Evolutionary conservation across 1,140 invertebrate species (phyloP).

Genomic region (Eupristina koningsbergeri): DNA sequence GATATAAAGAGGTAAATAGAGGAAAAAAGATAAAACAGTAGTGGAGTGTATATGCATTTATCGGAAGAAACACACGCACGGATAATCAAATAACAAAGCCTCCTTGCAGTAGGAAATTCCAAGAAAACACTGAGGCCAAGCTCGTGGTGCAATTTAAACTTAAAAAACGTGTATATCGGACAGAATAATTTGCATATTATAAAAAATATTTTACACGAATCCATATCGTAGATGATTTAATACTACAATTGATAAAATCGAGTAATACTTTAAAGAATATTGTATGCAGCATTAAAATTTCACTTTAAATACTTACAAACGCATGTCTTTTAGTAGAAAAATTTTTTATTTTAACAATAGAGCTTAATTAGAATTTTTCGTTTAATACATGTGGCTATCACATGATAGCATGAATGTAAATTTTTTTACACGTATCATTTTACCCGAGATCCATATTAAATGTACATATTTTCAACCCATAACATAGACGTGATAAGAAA

Average conservation of each 20-base stretch:
- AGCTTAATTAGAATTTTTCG: not conserved
- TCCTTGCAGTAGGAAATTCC: constrained; percentile 20
- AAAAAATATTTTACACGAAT: not conserved
- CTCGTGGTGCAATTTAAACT: not conserved
- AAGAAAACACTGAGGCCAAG: constrained; percentile 8
- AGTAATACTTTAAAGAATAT: too few species aligned
- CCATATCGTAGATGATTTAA: not conserved
- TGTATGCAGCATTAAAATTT: too few species aligned
- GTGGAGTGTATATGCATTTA: not conserved
- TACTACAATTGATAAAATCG: not conserved
- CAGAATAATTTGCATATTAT: not conserved
- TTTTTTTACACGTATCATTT: not conserved
- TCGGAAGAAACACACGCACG: not conserved
- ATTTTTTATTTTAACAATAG: too few species aligned
- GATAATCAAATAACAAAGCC: constrained; percentile 36
- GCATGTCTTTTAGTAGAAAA: too few species aligned
- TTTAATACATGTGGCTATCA: not conserved
- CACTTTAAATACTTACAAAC: too few species aligned
- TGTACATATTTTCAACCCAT: not conserved
- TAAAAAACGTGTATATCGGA: not conserved
- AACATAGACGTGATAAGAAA: not conserved
- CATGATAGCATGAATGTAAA: not conserved
- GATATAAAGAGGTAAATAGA: not conserved
- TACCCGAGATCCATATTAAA: not conserved
- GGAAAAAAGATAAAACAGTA: not conserved